These are phyloP conservation scores for Blera fallax DNA, from an alignment of 2,888 invertebrate species.

Conservation along the genomic window DNA sequence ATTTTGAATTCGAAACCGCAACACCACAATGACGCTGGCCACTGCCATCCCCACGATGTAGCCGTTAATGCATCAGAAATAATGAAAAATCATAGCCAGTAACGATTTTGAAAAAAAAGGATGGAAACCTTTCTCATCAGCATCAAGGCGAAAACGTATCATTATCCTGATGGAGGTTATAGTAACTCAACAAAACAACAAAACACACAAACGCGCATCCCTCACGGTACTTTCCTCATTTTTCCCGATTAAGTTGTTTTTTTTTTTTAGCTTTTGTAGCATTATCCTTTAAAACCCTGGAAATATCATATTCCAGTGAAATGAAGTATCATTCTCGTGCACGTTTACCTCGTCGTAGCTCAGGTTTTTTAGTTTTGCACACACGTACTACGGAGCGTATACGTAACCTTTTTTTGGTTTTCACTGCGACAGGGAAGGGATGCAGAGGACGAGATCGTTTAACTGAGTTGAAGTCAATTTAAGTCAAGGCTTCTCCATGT, in stretches of 20 bases:
- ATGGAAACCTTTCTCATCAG: slow-evolving; percentile 44
- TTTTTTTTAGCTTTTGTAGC: not conserved
- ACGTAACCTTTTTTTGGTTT: slow-evolving; percentile 10
- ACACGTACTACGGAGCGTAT: slow-evolving; percentile 37
- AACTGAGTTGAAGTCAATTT: slow-evolving; percentile 66
- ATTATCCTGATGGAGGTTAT: slow-evolving; percentile 45
- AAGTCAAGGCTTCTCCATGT: slow-evolving; percentile 53
- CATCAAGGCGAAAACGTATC: slow-evolving; percentile 47
- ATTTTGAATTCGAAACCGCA: slow-evolving; percentile 37
- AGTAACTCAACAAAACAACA: not conserved
- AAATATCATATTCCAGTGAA: slow-evolving; percentile 46
- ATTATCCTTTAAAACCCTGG: slow-evolving; percentile 38
- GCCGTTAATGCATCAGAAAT: slow-evolving; percentile 38
- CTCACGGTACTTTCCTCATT: not conserved
- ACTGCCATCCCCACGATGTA: not conserved
- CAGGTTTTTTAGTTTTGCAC: slow-evolving; percentile 36
- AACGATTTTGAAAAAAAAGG: slow-evolving; percentile 6
- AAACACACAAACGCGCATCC: not conserved
- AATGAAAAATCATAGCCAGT: slow-evolving; percentile 23
- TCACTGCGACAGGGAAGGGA: not conserved
- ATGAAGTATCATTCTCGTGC: slow-evolving; percentile 57
- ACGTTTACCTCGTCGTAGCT: slow-evolving; percentile 11
- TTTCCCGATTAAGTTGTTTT: not conserved
- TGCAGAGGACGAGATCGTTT: slow-evolving; percentile 35
- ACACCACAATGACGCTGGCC: not conserved